Base-by-base conservation (phyloP, 2,113 vertebrate species). In the Australoheros scitulus region DNA sequence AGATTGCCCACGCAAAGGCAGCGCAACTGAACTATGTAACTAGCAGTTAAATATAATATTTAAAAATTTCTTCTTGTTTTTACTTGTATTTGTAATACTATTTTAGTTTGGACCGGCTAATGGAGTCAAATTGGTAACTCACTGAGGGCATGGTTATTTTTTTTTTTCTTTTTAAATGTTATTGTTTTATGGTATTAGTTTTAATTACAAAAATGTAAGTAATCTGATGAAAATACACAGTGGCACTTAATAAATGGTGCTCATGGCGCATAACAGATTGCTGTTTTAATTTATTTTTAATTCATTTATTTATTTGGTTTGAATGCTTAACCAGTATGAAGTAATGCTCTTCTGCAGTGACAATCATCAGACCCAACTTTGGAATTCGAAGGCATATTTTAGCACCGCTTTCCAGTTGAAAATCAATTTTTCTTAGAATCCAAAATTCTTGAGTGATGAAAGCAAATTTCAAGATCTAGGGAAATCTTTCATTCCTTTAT, bases 401-500 rank as follows among this genome's bases (percentile, higher is more conserved):
- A 61, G 59, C 24, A 20, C 18, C 5, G 38, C 20, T 72, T 14
- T 79, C 15, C 20, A 41, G 13, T 55, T 76, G 59, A 60, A 76
- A 14, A 78, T 50, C 7, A 7, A 17, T n/a, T 55, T 70, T 36
- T 47, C 34, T 72, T 14, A 38, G 3, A 63, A n/a, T 61, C n/a
- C 56, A 64, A 26, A 43, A 61, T 14, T 81, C 29, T 8, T 24
- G 24, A 77, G 11, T n/a, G 61, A 75, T 47, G 55, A 75, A 78
- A 79, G 14, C 22, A 13, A 63, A 24, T 64, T 82, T 82, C 32
- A 55, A 52, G 26, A 82, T 83, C 55, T 63, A 9, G 82, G 5
- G 2, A 6, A 26, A 14, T 75, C 36, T 80, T 70, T 57, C 22
- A 58, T 58, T 65, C n/a, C 18, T n/a, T 75, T 75, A 24, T 57